Conservation (phyloP, 2,113 vertebrate genomes). For the Apeltes quadracus region DNA sequence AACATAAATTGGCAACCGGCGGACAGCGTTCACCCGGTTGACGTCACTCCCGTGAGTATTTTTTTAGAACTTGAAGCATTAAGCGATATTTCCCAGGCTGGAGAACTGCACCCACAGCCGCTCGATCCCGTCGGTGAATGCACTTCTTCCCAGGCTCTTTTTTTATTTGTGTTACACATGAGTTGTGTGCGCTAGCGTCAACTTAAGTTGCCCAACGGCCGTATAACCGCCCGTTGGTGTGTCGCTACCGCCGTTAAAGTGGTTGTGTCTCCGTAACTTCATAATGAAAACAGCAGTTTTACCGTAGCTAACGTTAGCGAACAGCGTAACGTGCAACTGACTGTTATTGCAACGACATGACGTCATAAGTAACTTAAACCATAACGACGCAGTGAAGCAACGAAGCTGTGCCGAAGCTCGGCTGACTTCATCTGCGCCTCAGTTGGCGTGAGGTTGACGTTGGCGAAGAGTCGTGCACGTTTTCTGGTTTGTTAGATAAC, state of each 20-base stretch:
- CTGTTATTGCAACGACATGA: neutral
- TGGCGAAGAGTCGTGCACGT: conserved; percentile 7
- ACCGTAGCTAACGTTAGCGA: no score
- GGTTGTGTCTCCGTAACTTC: neutral
- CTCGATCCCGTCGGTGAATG: no score
- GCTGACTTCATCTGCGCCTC: neutral
- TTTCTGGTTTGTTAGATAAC: conserved; percentile 43
- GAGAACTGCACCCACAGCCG: no score
- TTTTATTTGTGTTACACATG: neutral
- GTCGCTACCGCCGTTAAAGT: neutral
- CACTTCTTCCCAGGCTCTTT: neutral
- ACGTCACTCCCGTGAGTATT: conserved; percentile 36
- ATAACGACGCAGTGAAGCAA: neutral
- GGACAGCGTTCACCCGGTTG: conserved; percentile 34
- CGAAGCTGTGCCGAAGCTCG: neutral
- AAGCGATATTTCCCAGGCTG: no score
- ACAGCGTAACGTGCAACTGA: no score
- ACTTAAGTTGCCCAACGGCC: no score
- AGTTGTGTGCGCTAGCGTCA: no score
- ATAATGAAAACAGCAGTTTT: neutral
- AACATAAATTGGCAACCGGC: neutral
- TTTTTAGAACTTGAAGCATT: conserved; percentile 11
- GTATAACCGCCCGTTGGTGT: no score
- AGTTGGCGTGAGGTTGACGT: neutral
- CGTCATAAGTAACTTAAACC: neutral